Conservation (phyloP, 2,113 vertebrate genomes). For the Bambusicola thoracicus region DNA sequence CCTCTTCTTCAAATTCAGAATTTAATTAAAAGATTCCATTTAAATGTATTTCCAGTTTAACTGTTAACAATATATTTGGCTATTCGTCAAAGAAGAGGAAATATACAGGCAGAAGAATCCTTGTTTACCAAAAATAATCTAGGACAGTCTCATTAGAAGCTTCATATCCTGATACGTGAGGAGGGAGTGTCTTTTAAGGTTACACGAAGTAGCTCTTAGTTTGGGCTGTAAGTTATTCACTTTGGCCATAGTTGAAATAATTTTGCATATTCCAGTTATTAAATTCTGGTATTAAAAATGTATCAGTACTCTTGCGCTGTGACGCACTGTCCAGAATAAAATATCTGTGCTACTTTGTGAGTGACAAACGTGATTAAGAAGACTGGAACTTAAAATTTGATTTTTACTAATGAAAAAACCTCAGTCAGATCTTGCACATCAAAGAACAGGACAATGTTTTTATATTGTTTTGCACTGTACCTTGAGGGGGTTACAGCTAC, state of each 20-base stretch:
- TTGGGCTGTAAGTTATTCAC: not conserved
- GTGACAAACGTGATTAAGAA: not conserved
- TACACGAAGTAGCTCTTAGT: not conserved
- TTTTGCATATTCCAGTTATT: not conserved
- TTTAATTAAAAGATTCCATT: not conserved
- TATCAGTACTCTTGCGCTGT: not conserved
- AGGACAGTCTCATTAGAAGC: not conserved
- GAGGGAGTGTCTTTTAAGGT: not conserved
- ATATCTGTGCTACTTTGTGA: not conserved
- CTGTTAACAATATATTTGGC: not conserved
- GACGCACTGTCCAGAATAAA: not conserved
- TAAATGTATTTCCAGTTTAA: not conserved
- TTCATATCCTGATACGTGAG: not conserved
- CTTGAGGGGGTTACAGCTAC: not conserved
- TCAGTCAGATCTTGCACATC: not conserved
- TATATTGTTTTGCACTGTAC: not conserved
- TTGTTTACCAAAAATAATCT: not conserved
- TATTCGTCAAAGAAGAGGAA: not conserved
- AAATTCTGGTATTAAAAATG: not conserved
- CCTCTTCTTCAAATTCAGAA: not conserved
- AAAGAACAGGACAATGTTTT: not conserved
- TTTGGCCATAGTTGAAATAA: not conserved
- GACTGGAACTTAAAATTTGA: not conserved
- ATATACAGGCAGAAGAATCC: not conserved
- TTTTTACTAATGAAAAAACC: not conserved